These are phyloP conservation scores for Plebejus anna DNA, from an alignment of 2,888 invertebrate species.

Conservation along the genomic window DNA sequence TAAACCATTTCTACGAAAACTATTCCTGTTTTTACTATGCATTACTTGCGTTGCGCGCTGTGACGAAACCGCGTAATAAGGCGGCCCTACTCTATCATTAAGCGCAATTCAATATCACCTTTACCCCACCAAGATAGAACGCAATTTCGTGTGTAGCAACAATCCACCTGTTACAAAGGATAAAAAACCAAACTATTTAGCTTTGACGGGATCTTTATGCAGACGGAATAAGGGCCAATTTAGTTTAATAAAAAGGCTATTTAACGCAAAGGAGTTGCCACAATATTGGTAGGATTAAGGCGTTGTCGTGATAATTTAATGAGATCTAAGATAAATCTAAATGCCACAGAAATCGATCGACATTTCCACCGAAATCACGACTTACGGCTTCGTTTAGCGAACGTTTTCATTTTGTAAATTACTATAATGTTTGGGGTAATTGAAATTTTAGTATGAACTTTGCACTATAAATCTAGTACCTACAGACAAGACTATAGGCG, in stretches of 20 bases:
- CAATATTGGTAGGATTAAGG: conserved; percentile 49
- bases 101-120: conserved; percentile 46
- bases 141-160: conserved; percentile 44
- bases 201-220: not conserved
- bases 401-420: conserved; percentile 21
- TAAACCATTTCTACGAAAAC: conserved; percentile 58
- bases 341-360: conserved; percentile 62
- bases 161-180: conserved; percentile 67
- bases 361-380: conserved; percentile 54
- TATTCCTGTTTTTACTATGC: conserved; percentile 45
- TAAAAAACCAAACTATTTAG: conserved; percentile 47
- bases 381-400: conserved; percentile 37
- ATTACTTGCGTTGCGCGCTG: conserved; percentile 41
- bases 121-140: conserved; percentile 45
- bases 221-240: not conserved
- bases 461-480: not conserved
- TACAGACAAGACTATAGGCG: not conserved
- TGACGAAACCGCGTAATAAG: conserved; percentile 61
- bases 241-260: not conserved
- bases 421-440: conserved; percentile 6
- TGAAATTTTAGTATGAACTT: not conserved
- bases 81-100: conserved; percentile 53
- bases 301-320: conserved; percentile 60
- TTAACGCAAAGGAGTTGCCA: conserved; percentile 47
- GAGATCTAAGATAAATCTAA: conserved; percentile 65